phyloP scores from a whole-genome alignment of 1,140 invertebrate species.

The Ectropis grisescens region DNA sequence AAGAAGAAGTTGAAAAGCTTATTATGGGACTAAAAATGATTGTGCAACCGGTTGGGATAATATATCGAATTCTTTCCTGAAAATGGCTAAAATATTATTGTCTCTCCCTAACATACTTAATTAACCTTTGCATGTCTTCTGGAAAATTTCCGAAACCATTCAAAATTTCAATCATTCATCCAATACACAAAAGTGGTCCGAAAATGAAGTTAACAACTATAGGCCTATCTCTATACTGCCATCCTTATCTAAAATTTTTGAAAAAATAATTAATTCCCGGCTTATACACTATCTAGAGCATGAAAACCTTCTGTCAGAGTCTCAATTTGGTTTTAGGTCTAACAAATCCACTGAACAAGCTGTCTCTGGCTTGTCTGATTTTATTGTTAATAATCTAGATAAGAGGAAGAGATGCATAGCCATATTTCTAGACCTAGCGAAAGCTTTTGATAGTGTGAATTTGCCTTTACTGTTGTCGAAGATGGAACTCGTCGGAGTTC shows the following conservation, averaged over 20 bases:
- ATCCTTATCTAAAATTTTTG: constrained; percentile 9
- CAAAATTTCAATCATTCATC: not conserved
- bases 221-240: constrained; percentile 2
- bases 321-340: constrained; percentile 10
- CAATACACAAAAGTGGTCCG: not conserved
- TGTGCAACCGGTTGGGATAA: not conserved
- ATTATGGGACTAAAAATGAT: not conserved
- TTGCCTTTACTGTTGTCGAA: not conserved
- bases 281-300: constrained; percentile 7
- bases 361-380: constrained; percentile 2
- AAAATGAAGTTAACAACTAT: not conserved
- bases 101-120: not conserved
- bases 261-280: constrained; percentile 8
- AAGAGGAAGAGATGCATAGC: not conserved
- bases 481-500: not conserved
- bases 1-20: not conserved
- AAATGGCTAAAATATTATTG: not conserved
- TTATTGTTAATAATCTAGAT: constrained; percentile 4
- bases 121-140: not conserved
- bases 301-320: constrained; percentile 3
- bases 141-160: not conserved
- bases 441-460: constrained; percentile 2
- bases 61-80: not conserved
- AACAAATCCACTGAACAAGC: constrained; percentile 8
- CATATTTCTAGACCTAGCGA: constrained; percentile 1